Evolutionary conservation across 1,140 invertebrate species (phyloP), one percentile per base, ranked within the genome.

Genomic region (Heliconius hewitsoni): DNA sequence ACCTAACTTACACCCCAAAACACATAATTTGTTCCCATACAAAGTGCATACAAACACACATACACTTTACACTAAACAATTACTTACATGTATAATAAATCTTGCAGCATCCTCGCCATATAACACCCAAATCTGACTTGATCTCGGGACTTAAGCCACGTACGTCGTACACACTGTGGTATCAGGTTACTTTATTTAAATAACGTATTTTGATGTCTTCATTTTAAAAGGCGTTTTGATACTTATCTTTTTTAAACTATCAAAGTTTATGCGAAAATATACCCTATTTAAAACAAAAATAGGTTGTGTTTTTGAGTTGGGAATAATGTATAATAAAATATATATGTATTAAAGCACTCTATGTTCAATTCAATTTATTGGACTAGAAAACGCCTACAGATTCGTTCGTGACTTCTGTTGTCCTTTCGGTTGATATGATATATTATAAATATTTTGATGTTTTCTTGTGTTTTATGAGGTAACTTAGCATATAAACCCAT

Each of bases 101-200:
- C 83, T 86, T 73, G 13, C 23, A 66, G 60, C 76, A 80, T 70
- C 75, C 52, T 73, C 46, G 57, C 77, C 75, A 74, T 71, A 83
- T 85, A 82, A 83, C 79, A 82, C 79, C 83, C 78, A 80, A 81
- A 82, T 79, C 82, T 83, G 83, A 84, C 79, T 81, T 84, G 83
- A 87, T 85, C 82, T 77, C 73, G 77, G 77, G 70, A 46, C 79
- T 79, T 79, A 81, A 74, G 77, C 79, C 88, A 89, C 88, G 88
- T 90, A 89, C 84, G 19, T 55, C 42, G 42, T 46, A 57, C 55
- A 80, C 76, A 73, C 75, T 30, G 73, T 75, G 74, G 84, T 89
- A 85, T 89, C 86, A 82, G 77, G 85, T 89, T 89, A 86, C 87
- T 77, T 86, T 84, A 89, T 89, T 90, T 87, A 85, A 87, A 88